These are phyloP conservation scores for Pyrgus malvae DNA, from an alignment of 2,888 invertebrate species.

Conservation along the genomic window DNA sequence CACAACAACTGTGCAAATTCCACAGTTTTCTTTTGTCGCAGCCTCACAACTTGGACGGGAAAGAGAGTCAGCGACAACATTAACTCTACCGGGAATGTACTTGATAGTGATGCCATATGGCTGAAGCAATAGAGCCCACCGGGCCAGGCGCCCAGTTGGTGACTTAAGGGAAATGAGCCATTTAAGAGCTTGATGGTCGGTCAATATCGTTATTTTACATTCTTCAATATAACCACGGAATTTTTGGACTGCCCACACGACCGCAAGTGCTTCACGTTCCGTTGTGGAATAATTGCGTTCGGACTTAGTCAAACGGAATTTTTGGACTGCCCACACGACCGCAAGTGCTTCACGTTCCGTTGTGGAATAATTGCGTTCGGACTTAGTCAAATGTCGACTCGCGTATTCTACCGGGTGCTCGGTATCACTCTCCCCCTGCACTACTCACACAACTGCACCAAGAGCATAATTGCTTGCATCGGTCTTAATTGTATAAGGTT, in stretches of 20 bases:
- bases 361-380: too few relatives aligned
- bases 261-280: too few relatives aligned
- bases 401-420: conserved; percentile 35
- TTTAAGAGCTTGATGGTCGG: conserved; percentile 61
- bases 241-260: too few relatives aligned
- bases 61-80: conserved; percentile 51
- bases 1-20: conserved; percentile 17
- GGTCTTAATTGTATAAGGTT: conserved; percentile 25
- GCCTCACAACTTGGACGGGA: conserved; percentile 14
- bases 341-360: too few relatives aligned
- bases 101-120: conserved; percentile 45
- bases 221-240: too few relatives aligned
- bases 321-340: too few relatives aligned
- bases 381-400: conserved; percentile 31
- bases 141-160: conserved; percentile 53
- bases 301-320: too few relatives aligned
- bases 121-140: conserved; percentile 57
- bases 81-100: conserved; percentile 48
- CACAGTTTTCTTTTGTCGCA: conserved; percentile 6
- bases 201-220: conserved; percentile 36
- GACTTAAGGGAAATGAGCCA: conserved; percentile 59
- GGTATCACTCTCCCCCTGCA: conserved; percentile 26
- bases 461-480: conserved; percentile 33
- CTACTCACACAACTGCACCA: conserved; percentile 22
- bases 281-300: too few relatives aligned